phyloP scores from a whole-genome alignment of 2,113 vertebrate species.

The Python bivittatus region DNA sequence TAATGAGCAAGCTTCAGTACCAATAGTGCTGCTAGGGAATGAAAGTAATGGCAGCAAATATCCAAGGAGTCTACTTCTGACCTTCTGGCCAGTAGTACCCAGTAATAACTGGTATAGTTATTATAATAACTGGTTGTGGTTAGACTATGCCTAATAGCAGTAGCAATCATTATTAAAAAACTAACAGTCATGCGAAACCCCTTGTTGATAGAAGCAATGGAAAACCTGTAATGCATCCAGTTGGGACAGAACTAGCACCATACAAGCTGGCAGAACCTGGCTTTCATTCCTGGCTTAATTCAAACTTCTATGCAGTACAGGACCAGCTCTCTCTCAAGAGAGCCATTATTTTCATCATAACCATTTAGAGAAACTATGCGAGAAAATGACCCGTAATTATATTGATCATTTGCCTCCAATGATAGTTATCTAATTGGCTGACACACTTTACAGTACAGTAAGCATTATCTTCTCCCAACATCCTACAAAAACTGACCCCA shows the following conservation, averaged over 20 bases:
- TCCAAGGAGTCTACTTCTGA: background rate
- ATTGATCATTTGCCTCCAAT: conserved; percentile 19
- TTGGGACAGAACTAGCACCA: background rate
- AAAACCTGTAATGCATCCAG: background rate
- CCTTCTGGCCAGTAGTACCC: background rate
- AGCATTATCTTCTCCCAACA: background rate
- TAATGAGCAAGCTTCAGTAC: background rate
- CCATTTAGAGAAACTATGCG: conserved; percentile 4
- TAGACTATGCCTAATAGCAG: background rate
- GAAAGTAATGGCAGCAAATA: background rate
- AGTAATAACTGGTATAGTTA: background rate
- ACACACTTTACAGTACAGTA: conserved; percentile 13
- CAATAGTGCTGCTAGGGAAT: background rate
- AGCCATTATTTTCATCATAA: conserved; percentile 10
- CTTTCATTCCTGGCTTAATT: background rate
- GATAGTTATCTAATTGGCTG: conserved; percentile 19
- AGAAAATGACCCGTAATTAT: conserved; percentile 18
- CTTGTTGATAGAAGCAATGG: background rate
- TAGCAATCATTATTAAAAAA: background rate
- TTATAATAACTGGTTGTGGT: too few species aligned
- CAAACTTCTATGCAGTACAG: background rate
- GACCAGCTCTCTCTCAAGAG: background rate
- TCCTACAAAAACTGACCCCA: conserved; percentile 7
- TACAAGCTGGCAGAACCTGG: background rate
- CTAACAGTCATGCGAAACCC: background rate